Evolutionary conservation across 37 sponge, comb jelly and placozoan genomes (phyloP), one percentile per base, ranked within the genome.

Genomic region (Chondrosia reniformis): DNA sequence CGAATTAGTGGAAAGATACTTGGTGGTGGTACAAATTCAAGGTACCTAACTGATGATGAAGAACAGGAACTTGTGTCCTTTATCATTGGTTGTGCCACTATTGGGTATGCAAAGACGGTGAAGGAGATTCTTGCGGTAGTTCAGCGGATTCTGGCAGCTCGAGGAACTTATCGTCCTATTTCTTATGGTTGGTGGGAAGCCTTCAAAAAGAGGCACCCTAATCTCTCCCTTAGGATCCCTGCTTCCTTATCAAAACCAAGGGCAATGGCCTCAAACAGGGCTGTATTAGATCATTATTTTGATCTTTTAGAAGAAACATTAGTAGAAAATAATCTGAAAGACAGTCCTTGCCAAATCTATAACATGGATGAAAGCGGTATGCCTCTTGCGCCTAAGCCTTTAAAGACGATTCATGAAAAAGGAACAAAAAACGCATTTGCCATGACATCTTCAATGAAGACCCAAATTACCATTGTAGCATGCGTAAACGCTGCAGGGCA

Each of bases 321-420:
- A 28, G 55, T 19, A 22, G 82, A 86, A 13, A 63, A 86, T 63
- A 58, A 76, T 25, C 45, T 86, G 3, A 7, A 62, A 0, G 79
- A 77, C 67, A 82, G 78, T 15, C 88, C 88, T 19, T 41, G 49
- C 9, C 38, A 37, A 34, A 72, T 81, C 0, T 87, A 83, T 41
- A 87, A 87, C 42, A 45, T 45, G 46, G 87, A 87, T 41, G 83
- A 87, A 39, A 82, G 65, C 19, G 87, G 88, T 8, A 24, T 87
- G 21, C 83, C 88, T 28, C 45, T 87, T 0, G 40, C 67, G 41
- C 88, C 67, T 7, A 33, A 67, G 6, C 21, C 74, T 39, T 39
- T 22, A 13, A 81, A 78, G 49, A 46, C 38, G 0, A 38, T 82
- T 13, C 59, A 22, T 61, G 45, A 7, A 25, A 45, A 28, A 2